Evolutionary conservation across 2,888 invertebrate species (phyloP), one percentile per base, ranked within the genome.

Genomic region (Leucoma salicis): DNA sequence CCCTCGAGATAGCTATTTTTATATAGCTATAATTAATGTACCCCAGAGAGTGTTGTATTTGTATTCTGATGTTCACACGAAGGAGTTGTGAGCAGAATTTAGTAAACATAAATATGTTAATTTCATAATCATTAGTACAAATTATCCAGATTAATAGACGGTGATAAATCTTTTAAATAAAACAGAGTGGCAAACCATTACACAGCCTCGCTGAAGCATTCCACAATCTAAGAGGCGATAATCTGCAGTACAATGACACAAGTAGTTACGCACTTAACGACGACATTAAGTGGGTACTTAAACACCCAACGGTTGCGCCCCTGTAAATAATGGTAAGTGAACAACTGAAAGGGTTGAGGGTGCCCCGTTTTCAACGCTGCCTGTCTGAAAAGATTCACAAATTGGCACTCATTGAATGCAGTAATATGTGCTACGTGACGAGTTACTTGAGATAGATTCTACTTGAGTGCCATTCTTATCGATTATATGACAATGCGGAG

Each of bases 271-370:
- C 63, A 72, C 70, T 70, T 75, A 70, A 71, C 67, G 64, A 67
- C 56, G 57, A 61, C 73, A 77, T 78, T 78, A 78, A 78, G 73
- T 73, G 66, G 75, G 77, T 70, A 63, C 76, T 78, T 71, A 74
- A n/a, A 69, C 76, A 27, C 27, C n/a, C 27, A 27, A 27, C 27
- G 27, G 11, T 27, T 27, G 27, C n/a, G 27, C 27, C 27, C 27
- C 27, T 27, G 27, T 27, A 27, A 27, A 27, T 27, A 27, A 27
- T 11, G 27, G 27, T 27, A 21, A 21, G 21, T 21, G 21, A 21
- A 21, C 21, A 21, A 21, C 21, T 21, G 21, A 21, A 21, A 21
- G 21, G 21, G 8, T 21, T 72, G 21, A 21, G 21, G 21, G 21
- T n/a, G 2, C 27, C 11, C 27, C 27, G n/a, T 11, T 11, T 27